Base-by-base conservation (phyloP, 2,888 invertebrate genomes). In the Trichopoda pennipes region DNA sequence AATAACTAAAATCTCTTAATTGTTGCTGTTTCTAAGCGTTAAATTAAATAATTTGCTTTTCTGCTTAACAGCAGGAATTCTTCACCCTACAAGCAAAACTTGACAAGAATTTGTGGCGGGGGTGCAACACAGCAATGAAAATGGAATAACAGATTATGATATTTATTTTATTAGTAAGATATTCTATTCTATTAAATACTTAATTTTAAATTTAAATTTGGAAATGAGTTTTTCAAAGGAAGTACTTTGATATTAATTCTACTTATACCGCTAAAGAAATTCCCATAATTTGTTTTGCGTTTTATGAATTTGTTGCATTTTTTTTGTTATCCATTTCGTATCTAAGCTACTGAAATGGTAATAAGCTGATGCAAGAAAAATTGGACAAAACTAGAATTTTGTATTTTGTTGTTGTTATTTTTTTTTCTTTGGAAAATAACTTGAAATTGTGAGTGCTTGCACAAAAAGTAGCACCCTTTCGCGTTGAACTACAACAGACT, bases 1-100 rank as follows among this genome's bases (percentile, higher is more conserved):
- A 68, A 28, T 0, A 42, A 44, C 58, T 84, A 88, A 28, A 88
- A 87, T 88, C 87, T 87, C 87, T 89, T 89, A 89, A 89, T 89
- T 89, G 88, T 86, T 88, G 85, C 84, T 88, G 86, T 87, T 86
- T 85, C 85, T 85, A 87, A 87, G 86, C 85, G 84, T 85, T 7
- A 6, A 28, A 28, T 28, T 85, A 85, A 85, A 85, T 85, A 87
- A 89, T 89, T 89, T 88, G 86, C 88, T 87, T 87, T 87, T 81
- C 81, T 83, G 84, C 84, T 87, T 86, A 87, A 81, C 81, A 86
- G 7, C 23, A 73, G 51, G 32, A 80, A 73, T 78, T 80, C 21
- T 49, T 10, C 19, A 49, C 35, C 55, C 69, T 63, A 63, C 47
- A 35, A 38, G 23, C 47, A 23, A 55, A 7, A 35, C 7, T 42